Evolutionary conservation across 2,888 invertebrate genomes (phyloP), one percentile per base, ranked within the genome.

Genomic region (Entomobrya multifasciata): DNA sequence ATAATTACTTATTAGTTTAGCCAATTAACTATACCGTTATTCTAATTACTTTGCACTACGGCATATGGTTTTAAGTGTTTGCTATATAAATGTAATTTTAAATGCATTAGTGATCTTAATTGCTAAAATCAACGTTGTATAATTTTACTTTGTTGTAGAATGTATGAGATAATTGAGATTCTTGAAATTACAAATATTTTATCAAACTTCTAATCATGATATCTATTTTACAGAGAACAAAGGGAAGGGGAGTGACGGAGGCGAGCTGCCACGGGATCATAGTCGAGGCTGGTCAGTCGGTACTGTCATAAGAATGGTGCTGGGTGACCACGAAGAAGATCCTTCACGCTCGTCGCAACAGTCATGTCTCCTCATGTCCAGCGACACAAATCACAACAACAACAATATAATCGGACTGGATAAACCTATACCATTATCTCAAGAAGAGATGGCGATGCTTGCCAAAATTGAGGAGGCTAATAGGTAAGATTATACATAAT

Each of bases 391-490:
- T 81, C 84, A 88, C 79, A 88, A 86, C 80, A 89, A 90, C 90
- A 90, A 89, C 84, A 87, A 89, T 78, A 90, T 90, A 77, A 86
- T 90, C 60, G 88, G 88, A 47, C 88, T 90, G 87, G 90, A 91
- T 87, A 90, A 90, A 89, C 89, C 90, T 78, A 89, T 89, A 83
- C 92, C 90, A 87, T 91, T 92, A 65, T 92, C 92, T 76, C 91
- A 94, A 92, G 94, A 96, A 93, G 97, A 97, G 93, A 95, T 96
- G 95, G 96, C 96, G 94, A 95, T 98, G 91, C 94, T 98, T 92
- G 97, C 97, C 93, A 97, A 97, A 93, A 95, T 98, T 94, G 98
- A 98, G 95, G 97, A 97, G 92, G 98, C 97, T 92, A 98, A 98
- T 93, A 94, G 94, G 95, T 95, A 91, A 92, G 91, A 17, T 27